Percentiles rank a stretch among this genome's conserved stretches.
Conservation (phyloP, 2,797 vertebrate genomes). For the Myotis vivesi region DNA sequence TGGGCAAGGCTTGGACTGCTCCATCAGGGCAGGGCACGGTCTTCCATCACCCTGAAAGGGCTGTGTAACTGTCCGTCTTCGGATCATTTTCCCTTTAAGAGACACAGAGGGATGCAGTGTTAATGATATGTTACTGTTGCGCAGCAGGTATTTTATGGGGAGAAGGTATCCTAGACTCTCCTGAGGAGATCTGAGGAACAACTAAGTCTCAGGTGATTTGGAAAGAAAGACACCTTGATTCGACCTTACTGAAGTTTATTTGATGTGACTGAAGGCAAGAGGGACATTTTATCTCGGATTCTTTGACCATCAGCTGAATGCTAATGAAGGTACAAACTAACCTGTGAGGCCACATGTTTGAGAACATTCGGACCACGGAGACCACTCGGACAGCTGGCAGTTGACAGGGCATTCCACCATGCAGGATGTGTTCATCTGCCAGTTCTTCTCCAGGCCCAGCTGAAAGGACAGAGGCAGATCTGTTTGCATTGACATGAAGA, state of each 20-base stretch:
- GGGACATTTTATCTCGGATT: neutral
- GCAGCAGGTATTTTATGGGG: neutral
- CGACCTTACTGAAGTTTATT: neutral
- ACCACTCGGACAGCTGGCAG: constrained; percentile 97
- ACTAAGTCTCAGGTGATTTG: neutral
- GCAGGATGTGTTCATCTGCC: constrained; percentile 96
- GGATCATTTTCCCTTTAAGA: constrained; percentile 93
- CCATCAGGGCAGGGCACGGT: constrained; percentile 92
- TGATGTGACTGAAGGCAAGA: neutral
- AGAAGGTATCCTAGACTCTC: neutral
- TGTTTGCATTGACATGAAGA: neutral
- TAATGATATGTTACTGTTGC: neutral
- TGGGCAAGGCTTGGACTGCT: constrained; percentile 96
- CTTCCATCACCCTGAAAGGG: constrained; percentile 96
- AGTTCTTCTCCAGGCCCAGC: constrained; percentile 93
- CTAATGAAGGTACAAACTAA: constrained; percentile 75
- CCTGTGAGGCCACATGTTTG: constrained; percentile 95
- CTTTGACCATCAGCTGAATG: neutral
- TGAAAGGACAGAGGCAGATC: constrained; percentile 72
- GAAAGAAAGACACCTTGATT: neutral
- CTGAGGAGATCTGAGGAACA: neutral
- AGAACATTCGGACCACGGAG: constrained; percentile 94
- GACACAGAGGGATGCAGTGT: constrained; percentile 46
- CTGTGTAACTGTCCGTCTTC: constrained; percentile 91
- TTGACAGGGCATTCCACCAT: constrained; percentile 97